These are phyloP conservation scores for Muraenolepis orangiensis DNA, from an alignment of 2,797 vertebrate genomes.

Conservation along the genomic window DNA sequence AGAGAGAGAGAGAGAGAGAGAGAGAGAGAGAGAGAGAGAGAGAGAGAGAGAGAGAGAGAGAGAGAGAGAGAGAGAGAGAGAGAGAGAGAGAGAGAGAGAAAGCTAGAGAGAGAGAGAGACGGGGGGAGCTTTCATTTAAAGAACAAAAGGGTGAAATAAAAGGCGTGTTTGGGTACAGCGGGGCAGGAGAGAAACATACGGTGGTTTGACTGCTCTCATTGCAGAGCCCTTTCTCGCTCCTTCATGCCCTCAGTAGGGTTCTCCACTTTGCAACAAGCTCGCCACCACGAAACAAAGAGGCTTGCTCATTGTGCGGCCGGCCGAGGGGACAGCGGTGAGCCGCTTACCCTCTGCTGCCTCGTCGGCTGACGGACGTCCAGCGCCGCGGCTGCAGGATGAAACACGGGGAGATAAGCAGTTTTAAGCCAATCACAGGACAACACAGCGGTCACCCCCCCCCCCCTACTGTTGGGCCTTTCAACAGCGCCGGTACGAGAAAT, in stretches of 20 bases:
- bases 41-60: slow-evolving; percentile 57
- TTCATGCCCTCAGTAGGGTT: slow-evolving; percentile 60
- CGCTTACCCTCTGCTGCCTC: slow-evolving; percentile 46
- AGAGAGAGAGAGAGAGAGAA: slow-evolving; percentile 45
- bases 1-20: slow-evolving; percentile 33
- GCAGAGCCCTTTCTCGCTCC: slow-evolving; percentile 49
- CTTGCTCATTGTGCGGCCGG: slow-evolving; percentile 40
- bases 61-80: slow-evolving; percentile 57
- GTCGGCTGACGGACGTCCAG: slow-evolving; percentile 24
- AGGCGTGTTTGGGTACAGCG: slow-evolving; percentile 64
- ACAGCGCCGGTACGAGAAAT: slow-evolving; percentile 52
- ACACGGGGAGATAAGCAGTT: slow-evolving; percentile 63
- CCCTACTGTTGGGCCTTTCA: slow-evolving; percentile 54
- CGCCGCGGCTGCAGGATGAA: slow-evolving; percentile 47
- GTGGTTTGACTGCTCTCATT: slow-evolving; percentile 75
- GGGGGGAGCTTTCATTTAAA: not conserved
- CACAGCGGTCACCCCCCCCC: slow-evolving; percentile 28
- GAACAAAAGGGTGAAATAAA: slow-evolving; percentile 63
- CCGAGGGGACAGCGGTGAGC: slow-evolving; percentile 9
- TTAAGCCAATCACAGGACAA: slow-evolving; percentile 54
- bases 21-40: slow-evolving; percentile 23
- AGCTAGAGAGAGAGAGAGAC: slow-evolving; percentile 65
- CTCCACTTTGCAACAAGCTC: slow-evolving; percentile 67
- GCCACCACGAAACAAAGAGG: slow-evolving; percentile 50
- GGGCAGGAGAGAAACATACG: slow-evolving; percentile 70